Evolutionary conservation across 2,888 invertebrate species (phyloP), one percentile per base, ranked within the genome.

Genomic region (Agapostemon virescens): DNA sequence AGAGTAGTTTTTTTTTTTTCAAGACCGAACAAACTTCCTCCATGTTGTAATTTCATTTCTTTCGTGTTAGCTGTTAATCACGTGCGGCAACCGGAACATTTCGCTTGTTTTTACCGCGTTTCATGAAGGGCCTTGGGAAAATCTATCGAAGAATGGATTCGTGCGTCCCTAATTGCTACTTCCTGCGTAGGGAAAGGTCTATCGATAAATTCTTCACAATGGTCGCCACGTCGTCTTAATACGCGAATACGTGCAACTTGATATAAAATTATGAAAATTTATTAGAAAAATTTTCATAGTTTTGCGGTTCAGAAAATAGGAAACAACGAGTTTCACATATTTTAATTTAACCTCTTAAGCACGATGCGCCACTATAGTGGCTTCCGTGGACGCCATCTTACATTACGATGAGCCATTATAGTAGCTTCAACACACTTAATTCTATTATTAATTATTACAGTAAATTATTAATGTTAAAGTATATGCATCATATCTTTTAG

Each of bases 91-190:
- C 58, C 76, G 76, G 33, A 79, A 76, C 58, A 45, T 20, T 67
- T 79, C 40, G 26, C 61, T 58, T 33, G 64, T 38, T 76, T 33
- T 66, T 74, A 78, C 64, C 30, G 61, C 73, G 49, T 55, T 77
- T 79, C 70, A 78, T 71, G 70, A 77, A 85, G 23, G 52, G 33
- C 38, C 38, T 38, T 67, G 74, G 75, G 83, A 42, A 85, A 85
- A 71, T 83, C 58, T 78, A 74, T 72, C 33, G 76, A 83, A 63
- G 73, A 73, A 66, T 17, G 45, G 67, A 68, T 72, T 66, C 78
- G 64, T 73, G 64, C 74, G 78, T 83, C 66, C 77, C 72, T 72
- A 84, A 82, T 82, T 71, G 63, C 38, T 63, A 69, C 69, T 40
- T 52, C 71, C 42, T 71, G 40, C 64, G 67, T 69, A 26, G 30